These are phyloP conservation scores for Cyprinodon variegatus DNA, from an alignment of 2,113 vertebrate species.

Conservation along the genomic window DNA sequence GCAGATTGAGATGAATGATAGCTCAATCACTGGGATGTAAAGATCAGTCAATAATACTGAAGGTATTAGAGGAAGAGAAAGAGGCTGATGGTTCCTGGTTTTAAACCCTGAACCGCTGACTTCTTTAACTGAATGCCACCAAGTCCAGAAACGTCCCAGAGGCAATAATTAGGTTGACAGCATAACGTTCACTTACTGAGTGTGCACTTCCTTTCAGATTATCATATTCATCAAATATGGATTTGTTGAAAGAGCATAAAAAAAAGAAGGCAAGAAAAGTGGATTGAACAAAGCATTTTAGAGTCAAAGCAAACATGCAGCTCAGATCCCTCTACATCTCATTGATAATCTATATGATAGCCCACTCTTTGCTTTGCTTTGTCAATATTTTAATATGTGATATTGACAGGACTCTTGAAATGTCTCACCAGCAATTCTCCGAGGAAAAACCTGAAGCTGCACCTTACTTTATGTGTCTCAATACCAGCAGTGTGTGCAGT, in stretches of 20 bases:
- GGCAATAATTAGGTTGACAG: constrained; percentile 75
- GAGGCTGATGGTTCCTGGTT: constrained; percentile 50
- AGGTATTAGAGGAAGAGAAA: constrained; percentile 38
- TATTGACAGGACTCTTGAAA: constrained; percentile 47
- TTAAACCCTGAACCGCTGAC: constrained; percentile 41
- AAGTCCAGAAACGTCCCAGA: constrained; percentile 56
- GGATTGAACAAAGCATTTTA: constrained; percentile 51
- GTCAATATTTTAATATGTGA: constrained; percentile 69
- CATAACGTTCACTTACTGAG: constrained; percentile 30
- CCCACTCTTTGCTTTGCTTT: constrained; percentile 51
- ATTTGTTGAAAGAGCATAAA: constrained; percentile 21
- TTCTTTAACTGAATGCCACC: constrained; percentile 48
- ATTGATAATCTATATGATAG: constrained; percentile 61
- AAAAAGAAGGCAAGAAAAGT: constrained; percentile 32
- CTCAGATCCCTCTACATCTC: constrained; percentile 46
- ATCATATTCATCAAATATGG: constrained; percentile 38
- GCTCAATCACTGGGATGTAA: constrained; percentile 64
- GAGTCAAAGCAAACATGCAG: constrained; percentile 54
- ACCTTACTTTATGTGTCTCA: constrained; percentile 1
- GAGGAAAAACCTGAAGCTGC: constrained; percentile 16
- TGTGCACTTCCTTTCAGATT: constrained; percentile 24
- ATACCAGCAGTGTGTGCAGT: not conserved
- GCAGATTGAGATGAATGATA: constrained; percentile 30
- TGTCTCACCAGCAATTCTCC: constrained; percentile 32
- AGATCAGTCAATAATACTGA: constrained; percentile 60